phyloP scores from a whole-genome alignment of 2,888 invertebrate genomes.

The Helicoverpa assulta region DNA sequence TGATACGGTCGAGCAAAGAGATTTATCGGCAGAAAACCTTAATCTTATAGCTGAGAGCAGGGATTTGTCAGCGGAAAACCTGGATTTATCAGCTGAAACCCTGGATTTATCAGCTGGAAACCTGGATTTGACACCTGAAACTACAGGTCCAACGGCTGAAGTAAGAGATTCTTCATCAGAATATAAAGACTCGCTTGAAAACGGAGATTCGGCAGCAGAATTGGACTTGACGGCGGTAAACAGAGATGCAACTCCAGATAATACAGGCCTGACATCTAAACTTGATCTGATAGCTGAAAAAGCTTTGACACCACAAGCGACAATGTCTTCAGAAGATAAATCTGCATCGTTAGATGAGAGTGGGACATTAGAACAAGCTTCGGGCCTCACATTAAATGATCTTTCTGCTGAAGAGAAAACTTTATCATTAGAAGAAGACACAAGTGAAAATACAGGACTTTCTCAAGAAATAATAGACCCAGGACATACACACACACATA shows the following conservation, averaged over 20 bases:
- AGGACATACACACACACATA: background rate
- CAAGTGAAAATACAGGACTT: background rate
- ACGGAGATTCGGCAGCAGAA: slow-evolving; percentile 4
- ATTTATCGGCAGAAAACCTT: too few relatives aligned
- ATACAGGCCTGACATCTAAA: slow-evolving; percentile 4
- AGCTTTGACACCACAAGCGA: slow-evolving; percentile 3
- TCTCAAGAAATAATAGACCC: background rate
- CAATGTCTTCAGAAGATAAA: slow-evolving; percentile 3
- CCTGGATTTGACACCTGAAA: too few relatives aligned
- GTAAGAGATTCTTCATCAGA: background rate
- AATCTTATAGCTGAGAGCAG: too few relatives aligned
- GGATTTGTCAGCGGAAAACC: too few relatives aligned
- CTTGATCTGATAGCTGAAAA: slow-evolving; percentile 1
- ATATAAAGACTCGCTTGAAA: background rate
- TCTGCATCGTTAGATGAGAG: background rate
- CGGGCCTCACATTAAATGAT: background rate
- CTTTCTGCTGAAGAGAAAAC: slow-evolving; percentile 7
- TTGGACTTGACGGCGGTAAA: background rate
- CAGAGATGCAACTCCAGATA: slow-evolving; percentile 1
- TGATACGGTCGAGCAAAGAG: background rate
- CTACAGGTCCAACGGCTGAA: background rate
- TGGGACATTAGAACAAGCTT: background rate
- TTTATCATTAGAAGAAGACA: background rate
- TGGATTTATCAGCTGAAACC: too few relatives aligned
- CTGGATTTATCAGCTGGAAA: too few relatives aligned